These are phyloP conservation scores for Eidolon helvum DNA, from an alignment of 2,113 vertebrate species.

Conservation along the genomic window DNA sequence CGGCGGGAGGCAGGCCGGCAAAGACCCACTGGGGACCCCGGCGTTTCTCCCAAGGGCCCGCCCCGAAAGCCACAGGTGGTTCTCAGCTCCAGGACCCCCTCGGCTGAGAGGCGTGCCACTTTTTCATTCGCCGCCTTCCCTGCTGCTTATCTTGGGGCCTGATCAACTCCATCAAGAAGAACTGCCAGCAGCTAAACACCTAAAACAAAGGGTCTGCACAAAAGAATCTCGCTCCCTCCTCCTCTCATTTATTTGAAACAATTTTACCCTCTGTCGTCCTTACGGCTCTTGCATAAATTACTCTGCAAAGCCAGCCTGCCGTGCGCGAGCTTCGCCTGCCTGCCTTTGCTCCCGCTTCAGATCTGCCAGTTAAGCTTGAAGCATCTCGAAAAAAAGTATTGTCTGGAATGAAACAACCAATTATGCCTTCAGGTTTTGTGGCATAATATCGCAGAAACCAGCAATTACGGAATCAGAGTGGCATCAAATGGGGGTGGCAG, in stretches of 20 bases:
- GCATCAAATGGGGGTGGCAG: constrained; percentile 83
- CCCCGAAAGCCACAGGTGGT: not conserved
- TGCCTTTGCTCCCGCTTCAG: constrained; percentile 74
- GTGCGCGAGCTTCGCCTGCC: constrained; percentile 50
- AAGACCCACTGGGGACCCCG: not conserved
- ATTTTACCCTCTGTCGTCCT: not conserved
- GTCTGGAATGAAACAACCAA: constrained; percentile 87
- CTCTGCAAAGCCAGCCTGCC: constrained; percentile 8
- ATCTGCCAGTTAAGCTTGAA: constrained; percentile 82
- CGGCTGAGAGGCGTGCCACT: not conserved
- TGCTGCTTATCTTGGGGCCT: not conserved
- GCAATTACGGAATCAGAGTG: constrained; percentile 88
- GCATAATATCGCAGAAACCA: constrained; percentile 89
- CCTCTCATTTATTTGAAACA: not conserved
- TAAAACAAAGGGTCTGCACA: constrained; percentile 48
- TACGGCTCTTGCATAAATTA: constrained; percentile 46
- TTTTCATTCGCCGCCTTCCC: not conserved
- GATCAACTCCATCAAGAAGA: constrained; percentile 31
- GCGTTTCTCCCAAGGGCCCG: rapidly evolving
- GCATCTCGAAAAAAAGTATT: constrained; percentile 84
- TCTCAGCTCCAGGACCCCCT: rapidly evolving
- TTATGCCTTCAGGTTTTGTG: constrained; percentile 89
- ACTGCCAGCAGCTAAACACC: constrained; percentile 50
- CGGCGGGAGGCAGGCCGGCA: not conserved
- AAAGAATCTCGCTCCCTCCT: not conserved